Evolutionary conservation across 2,113 vertebrate genomes (phyloP).

Genomic region (Perca fluviatilis): DNA sequence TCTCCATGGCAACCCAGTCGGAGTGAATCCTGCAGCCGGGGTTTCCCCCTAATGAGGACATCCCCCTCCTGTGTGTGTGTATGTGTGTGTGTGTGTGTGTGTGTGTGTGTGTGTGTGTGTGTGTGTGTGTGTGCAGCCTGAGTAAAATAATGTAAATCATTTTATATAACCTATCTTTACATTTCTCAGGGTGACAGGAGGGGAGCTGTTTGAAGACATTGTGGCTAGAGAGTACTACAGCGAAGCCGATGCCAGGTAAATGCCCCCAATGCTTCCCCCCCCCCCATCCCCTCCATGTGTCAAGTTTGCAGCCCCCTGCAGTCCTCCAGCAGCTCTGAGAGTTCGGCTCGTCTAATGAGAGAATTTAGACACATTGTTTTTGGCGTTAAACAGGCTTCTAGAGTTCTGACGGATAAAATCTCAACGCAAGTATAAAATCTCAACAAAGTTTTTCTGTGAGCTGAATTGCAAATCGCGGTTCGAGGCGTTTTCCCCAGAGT

Average conservation of each 20-base stretch:
- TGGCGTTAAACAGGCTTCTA: background rate
- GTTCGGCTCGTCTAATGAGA: slow-evolving; percentile 44
- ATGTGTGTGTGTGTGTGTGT: slow-evolving; percentile 10
- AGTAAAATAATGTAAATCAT: background rate
- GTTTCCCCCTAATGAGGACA: slow-evolving; percentile 84
- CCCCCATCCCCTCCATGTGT: slow-evolving; percentile 34
- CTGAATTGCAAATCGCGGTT: slow-evolving; percentile 44
- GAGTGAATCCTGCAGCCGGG: slow-evolving; percentile 85
- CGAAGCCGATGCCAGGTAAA: slow-evolving; percentile 87
- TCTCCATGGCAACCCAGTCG: slow-evolving; percentile 85
- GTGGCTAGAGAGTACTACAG: slow-evolving; percentile 87
- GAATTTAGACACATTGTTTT: slow-evolving; percentile 15
- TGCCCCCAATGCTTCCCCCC: background rate
- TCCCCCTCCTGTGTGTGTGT: slow-evolving; percentile 75
- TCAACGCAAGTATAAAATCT: slow-evolving; percentile 25
- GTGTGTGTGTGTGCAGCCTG: slow-evolving; percentile 14
- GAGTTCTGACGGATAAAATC: slow-evolving; percentile 33
- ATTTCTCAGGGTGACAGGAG: slow-evolving; percentile 83
- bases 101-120: slow-evolving; percentile 34
- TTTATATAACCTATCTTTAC: slow-evolving; percentile 42
- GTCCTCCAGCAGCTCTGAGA: slow-evolving; percentile 41
- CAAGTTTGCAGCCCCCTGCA: slow-evolving; percentile 56
- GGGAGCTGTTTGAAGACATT: slow-evolving; percentile 86
- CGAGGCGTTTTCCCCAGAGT: slow-evolving; percentile 23
- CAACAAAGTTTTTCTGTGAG: slow-evolving; percentile 14